A percentile compares a stretch with the other conserved stretches of the same genome.
phyloP scores from a whole-genome alignment of 2,113 vertebrate genomes.

The Oophaga pumilio region DNA sequence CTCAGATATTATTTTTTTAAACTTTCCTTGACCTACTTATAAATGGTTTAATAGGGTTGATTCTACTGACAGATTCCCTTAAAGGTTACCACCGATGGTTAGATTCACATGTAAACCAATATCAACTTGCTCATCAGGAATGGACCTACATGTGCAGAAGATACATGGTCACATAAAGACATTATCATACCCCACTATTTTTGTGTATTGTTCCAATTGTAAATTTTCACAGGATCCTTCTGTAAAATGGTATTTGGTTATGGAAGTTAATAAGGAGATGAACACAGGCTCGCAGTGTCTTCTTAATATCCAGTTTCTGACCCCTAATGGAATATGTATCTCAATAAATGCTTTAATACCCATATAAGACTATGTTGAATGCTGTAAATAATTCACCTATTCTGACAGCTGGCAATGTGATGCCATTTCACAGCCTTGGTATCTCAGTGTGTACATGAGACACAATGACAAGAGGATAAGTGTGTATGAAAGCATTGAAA shows the following conservation, averaged over 20 bases:
- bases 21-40: too few species aligned
- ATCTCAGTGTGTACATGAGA: constrained; percentile 24
- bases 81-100: neutral
- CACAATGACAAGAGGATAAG: constrained; percentile 41
- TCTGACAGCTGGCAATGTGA: neutral
- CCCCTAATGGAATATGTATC: too few species aligned
- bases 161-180: too few species aligned
- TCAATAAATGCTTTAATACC: neutral
- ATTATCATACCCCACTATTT: neutral
- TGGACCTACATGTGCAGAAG: neutral
- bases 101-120: neutral
- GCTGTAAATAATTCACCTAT: neutral
- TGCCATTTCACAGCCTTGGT: constrained; percentile 30
- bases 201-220: neutral
- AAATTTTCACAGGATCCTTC: neutral
- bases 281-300: neutral
- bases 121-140: neutral
- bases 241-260: neutral
- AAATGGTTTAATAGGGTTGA: too few species aligned
- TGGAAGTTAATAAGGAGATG: neutral
- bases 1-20: too few species aligned
- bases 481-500: constrained; percentile 35
- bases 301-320: neutral
- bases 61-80: too few species aligned
- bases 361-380: neutral